Evolutionary conservation across 1,140 invertebrate genomes (phyloP), one percentile per base, ranked within the genome.

Genomic region (Cyclina sinensis): DNA sequence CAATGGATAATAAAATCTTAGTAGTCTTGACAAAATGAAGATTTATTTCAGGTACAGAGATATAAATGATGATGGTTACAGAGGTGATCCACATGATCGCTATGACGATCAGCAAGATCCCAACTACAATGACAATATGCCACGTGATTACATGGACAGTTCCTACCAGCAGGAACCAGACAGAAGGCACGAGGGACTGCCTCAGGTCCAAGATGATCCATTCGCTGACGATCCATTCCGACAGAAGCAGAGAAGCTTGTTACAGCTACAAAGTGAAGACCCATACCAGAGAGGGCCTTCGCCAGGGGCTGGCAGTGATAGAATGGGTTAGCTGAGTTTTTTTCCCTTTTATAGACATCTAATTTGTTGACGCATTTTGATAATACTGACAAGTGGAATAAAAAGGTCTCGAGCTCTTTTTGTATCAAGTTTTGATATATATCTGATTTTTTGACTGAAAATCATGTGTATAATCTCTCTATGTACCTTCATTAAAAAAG

Each of bases 251-350:
- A 68, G 91, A 85, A 91, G 90, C 76, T 74, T 43, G 59, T 62
- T 68, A 32, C 59, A 84, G 54, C 57, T 79, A 39, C 81, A 68
- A 27, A 74, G 54, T 73, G 89, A 90, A 70, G 89, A 91, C 39
- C 85, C 83, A 94, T 98, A 97, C 95, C 96, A 97, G 84, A 96
- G 97, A 90, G 97, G 97, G 89, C 96, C 97, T 51, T 97, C 97
- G 91, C 97, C 97, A 21, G 97, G 97, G 84, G 96, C 96, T 57
- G 91, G 89, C 48, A 92, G 90, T 96, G 96, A 97, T 93, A 96
- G 96, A 95, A 97, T 97, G 95, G 96, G 97, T 97, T 91, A 91
- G 90, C 86, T 5, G 0, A n/a, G n/a, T n/a, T n/a, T n/a, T n/a
- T n/a, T n/a, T n/a, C n/a, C n/a, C n/a, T n/a, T n/a, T n/a, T n/a